A percentile compares a stretch with the other conserved stretches of the same genome.
phyloP scores from a whole-genome alignment of 1,140 invertebrate genomes.

The Drosophila jambulina region DNA sequence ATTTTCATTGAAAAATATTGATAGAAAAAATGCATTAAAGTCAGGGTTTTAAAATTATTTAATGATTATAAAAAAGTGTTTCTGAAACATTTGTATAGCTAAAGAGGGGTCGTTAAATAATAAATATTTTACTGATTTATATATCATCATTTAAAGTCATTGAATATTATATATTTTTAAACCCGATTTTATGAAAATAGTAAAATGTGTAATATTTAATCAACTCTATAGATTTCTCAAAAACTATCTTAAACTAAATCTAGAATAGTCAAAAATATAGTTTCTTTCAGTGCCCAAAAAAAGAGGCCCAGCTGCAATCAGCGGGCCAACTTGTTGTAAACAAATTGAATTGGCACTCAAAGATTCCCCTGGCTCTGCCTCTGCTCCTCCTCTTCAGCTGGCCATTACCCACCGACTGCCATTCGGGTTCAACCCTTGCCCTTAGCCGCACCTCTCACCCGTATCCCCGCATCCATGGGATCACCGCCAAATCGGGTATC shows the following conservation, averaged over 20 bases:
- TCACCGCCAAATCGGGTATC: background rate
- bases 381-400: conserved; percentile 9
- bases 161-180: too few relatives aligned
- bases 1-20: too few relatives aligned
- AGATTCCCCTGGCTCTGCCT: conserved; percentile 12
- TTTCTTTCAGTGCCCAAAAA: conserved; percentile 13
- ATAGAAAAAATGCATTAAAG: too few relatives aligned
- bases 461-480: conserved; percentile 14
- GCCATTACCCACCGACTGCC: conserved; percentile 65
- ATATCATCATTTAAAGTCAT: too few relatives aligned
- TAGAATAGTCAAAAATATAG: background rate
- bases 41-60: too few relatives aligned
- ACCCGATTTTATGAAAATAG: too few relatives aligned
- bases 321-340: conserved; percentile 70
- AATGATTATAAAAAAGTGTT: too few relatives aligned
- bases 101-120: too few relatives aligned
- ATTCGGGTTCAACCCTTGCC: conserved; percentile 48
- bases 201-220: background rate
- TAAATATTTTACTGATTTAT: too few relatives aligned
- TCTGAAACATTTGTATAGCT: too few relatives aligned
- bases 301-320: conserved; percentile 51
- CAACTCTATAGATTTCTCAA: background rate
- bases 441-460: conserved; percentile 22
- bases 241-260: background rate
- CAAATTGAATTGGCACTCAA: conserved; percentile 71